Percentiles rank a stretch among this genome's conserved stretches.
phyloP scores from a whole-genome alignment of 1,140 invertebrate species.

The Panagrolaimus sp. region DNA sequence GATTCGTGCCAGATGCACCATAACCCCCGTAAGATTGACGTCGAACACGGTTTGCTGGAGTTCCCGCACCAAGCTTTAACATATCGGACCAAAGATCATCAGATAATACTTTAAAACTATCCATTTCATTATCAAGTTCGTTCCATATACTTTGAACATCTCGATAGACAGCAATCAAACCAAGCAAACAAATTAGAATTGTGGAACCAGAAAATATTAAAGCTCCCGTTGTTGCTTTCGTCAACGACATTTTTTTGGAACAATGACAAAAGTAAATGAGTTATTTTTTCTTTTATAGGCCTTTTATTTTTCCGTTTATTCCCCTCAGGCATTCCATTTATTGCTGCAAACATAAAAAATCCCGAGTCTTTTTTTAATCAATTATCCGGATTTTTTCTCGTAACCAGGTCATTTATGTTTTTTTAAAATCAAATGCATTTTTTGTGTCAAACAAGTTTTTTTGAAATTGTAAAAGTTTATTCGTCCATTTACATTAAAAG shows the following conservation, averaged over 20 bases:
- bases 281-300: neutral
- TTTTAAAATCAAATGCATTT: neutral
- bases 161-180: conserved; percentile 15
- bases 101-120: conserved; percentile 31
- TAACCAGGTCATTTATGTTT: conserved; percentile 10
- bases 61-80: conserved; percentile 42
- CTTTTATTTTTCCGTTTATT: neutral
- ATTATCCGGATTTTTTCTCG: too few relatives aligned
- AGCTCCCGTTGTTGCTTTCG: conserved; percentile 20
- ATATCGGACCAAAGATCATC: conserved; percentile 48
- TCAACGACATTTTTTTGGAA: conserved; percentile 43
- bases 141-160: conserved; percentile 24
- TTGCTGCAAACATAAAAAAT: conserved; percentile 3
- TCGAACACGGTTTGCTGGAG: conserved; percentile 39
- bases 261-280: neutral
- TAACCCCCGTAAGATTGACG: conserved; percentile 41
- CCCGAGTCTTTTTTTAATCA: too few relatives aligned
- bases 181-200: conserved; percentile 19
- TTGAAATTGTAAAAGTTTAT: neutral
- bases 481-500: neutral
- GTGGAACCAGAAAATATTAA: conserved; percentile 12
- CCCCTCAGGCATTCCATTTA: neutral
- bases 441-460: conserved; percentile 8
- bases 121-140: conserved; percentile 22
- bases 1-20: neutral